phyloP scores from a whole-genome alignment of 2,888 invertebrate genomes.

The Acanthacorydalis orientalis region DNA sequence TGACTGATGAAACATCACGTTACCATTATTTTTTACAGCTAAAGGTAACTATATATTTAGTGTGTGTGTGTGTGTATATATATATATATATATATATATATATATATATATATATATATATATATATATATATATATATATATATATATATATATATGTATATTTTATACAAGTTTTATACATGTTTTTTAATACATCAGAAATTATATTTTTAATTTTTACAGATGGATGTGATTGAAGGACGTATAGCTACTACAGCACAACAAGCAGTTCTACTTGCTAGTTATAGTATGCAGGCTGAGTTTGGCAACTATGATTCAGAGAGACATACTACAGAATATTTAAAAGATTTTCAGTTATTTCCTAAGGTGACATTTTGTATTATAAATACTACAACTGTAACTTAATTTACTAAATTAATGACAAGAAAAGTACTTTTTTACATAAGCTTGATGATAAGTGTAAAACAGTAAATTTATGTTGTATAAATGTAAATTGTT shows the following conservation, averaged over 20 bases:
- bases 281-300: conserved; percentile 89
- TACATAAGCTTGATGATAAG: neutral
- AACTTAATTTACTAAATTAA: conserved; percentile 24
- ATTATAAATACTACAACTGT: conserved; percentile 19
- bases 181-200: neutral
- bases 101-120: too few relatives aligned
- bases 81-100: too few relatives aligned
- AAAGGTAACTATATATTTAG: conserved; percentile 30
- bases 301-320: conserved; percentile 83
- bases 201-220: neutral
- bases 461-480: too few relatives aligned
- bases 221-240: conserved; percentile 76
- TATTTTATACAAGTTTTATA: neutral
- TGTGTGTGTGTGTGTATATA: too few relatives aligned
- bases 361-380: conserved; percentile 61
- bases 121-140: neutral
- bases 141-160: neutral
- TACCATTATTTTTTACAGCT: conserved; percentile 93
- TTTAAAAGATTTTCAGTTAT: conserved; percentile 75
- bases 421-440: neutral
- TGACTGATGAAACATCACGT: conserved; percentile 86
- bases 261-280: conserved; percentile 86
- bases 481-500: too few relatives aligned
- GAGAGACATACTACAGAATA: conserved; percentile 85
- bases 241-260: conserved; percentile 72